Conservation (phyloP, 2,888 invertebrate genomes). For the Eristalinus aeneus region DNA sequence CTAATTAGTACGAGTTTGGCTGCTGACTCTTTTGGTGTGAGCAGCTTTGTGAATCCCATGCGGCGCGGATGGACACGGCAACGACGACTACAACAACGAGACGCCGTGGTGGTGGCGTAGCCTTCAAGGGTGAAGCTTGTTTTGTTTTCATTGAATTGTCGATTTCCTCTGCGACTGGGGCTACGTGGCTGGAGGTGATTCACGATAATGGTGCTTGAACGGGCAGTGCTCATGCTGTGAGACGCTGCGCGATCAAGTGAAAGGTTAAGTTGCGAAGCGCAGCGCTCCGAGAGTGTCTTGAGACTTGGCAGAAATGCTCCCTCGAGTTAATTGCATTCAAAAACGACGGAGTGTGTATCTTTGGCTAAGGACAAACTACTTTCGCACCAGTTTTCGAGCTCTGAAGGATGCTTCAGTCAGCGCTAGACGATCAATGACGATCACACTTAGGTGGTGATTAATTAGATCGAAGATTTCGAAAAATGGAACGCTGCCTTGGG, state of each 20-base stretch:
- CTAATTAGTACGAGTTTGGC: constrained; percentile 47
- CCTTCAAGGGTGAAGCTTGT: constrained; percentile 51
- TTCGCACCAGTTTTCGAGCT: background rate
- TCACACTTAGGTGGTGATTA: background rate
- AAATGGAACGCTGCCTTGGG: background rate
- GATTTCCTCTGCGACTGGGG: background rate
- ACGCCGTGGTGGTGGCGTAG: background rate
- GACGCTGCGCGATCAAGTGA: constrained; percentile 1
- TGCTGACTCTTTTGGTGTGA: background rate
- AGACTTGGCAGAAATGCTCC: background rate
- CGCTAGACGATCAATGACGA: background rate
- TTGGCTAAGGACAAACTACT: constrained; percentile 29
- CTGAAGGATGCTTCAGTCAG: background rate
- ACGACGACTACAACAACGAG: background rate
- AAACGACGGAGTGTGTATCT: background rate
- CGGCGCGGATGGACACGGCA: background rate
- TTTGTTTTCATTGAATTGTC: constrained; percentile 1
- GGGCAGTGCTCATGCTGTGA: background rate
- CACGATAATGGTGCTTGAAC: background rate
- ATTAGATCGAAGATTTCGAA: background rate
- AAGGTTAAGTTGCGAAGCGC: constrained; percentile 24
- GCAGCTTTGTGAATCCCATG: background rate
- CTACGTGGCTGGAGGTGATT: constrained; percentile 28
- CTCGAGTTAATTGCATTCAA: background rate
- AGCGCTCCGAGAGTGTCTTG: constrained; percentile 8